phyloP scores from a whole-genome alignment of 2,113 vertebrate genomes.

The Sakesphorus luctuosus region DNA sequence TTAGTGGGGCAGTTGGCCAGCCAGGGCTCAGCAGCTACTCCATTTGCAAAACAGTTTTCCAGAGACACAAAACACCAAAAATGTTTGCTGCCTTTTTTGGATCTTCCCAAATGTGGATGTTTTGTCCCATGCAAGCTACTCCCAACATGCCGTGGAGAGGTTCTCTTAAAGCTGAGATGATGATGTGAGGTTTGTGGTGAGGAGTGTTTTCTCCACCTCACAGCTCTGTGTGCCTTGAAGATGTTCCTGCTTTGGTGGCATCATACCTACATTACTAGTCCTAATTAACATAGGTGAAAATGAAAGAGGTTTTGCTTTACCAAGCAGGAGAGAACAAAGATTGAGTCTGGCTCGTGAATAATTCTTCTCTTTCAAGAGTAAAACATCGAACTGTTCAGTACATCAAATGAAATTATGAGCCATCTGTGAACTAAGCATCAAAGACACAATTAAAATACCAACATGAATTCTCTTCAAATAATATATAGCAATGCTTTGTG shows the following conservation, averaged over 20 bases:
- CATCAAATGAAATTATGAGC: conserved; percentile 54
- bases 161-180: not conserved
- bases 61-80: accelerated
- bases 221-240: not conserved
- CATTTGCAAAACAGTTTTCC: not conserved
- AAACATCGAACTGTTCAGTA: conserved; percentile 1
- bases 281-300: conserved; percentile 52
- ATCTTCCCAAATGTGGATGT: not conserved
- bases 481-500: conserved; percentile 11
- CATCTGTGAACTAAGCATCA: conserved; percentile 51
- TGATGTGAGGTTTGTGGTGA: accelerated
- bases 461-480: conserved; percentile 30
- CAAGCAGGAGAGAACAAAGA: conserved; percentile 28
- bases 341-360: not conserved
- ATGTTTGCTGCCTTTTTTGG: not conserved
- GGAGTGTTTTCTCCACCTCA: not conserved
- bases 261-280: not conserved
- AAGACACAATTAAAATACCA: conserved; percentile 52
- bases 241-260: not conserved
- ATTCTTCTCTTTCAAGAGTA: conserved; percentile 27
- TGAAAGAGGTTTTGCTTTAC: conserved; percentile 32
- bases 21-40: not conserved
- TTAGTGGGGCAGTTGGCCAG: not conserved
- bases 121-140: not conserved
- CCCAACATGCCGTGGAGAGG: not conserved